Evolutionary conservation across 1,140 invertebrate species (phyloP), one percentile per base, ranked within the genome.

Genomic region (Grapholita molesta): DNA sequence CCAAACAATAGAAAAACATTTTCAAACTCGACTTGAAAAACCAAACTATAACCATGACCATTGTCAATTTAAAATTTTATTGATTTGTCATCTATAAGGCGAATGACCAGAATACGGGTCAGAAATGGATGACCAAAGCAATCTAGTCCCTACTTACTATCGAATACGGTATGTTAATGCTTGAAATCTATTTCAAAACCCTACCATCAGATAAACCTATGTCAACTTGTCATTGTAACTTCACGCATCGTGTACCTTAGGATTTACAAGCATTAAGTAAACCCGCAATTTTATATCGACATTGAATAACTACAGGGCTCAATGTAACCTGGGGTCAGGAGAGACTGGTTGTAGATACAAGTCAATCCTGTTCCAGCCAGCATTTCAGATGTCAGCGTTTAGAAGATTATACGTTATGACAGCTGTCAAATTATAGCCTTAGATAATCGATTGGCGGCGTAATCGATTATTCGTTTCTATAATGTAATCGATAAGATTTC

Each of bases 351-450:
- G 30, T 25, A 61, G n/a, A 15, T 61, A 28, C 55, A 61, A 61
- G 55, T 61, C 24, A 30, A 67, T 67, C 66, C 25, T 32, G 66
- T 32, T 67, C 28, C 1, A 32, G 66, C 25, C 25, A 18, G 25
- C 24, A 32, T 67, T 53, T 32, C 28, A 53, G 52, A 68, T 21
- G 53, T 57, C 67, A 57, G 18, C 55, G 55, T 61, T 61, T 64
- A 38, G 35, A 69, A 64, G 67, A 69, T 69, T 69, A 69, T 67
- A 52, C 70, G 48, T 72, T 72, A 71, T 72, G 74, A 75, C 74
- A 72, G 52, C 69, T 53, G 67, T 71, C 74, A 71, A 76, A 73
- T 71, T 68, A 72, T 64, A 55, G 30, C n/a, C 30, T 61, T 69
- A 33, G 25, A 33, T 70, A 72, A 69, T 69, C 69, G 48, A 70